Evolutionary conservation across 2,888 invertebrate species (phyloP), one percentile per base, ranked within the genome.

Genomic region (Microplitis manilae): DNA sequence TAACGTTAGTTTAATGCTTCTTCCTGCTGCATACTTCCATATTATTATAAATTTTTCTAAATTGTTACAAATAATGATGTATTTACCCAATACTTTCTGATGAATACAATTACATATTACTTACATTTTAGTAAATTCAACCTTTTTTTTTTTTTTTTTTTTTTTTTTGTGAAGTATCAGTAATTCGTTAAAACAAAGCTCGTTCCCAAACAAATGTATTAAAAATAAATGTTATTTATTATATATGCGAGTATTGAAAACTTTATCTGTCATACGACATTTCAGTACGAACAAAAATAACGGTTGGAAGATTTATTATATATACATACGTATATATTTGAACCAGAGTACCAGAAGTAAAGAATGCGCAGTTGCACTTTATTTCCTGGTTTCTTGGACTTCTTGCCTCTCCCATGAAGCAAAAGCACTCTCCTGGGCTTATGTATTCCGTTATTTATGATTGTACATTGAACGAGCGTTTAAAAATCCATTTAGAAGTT

Each of bases 371-470:
- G 59, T 77, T 73, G 68, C 68, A 77, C 68, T 77, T 73, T 68
- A 77, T 77, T 77, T 77, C 68, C 68, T 73, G 76, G 64, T 77
- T 73, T 77, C 72, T 62, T 20, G 59, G 17, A 69, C 41, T 50
- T 77, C n/a, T 68, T 68, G 61, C 30, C 67, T 41, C 30, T 38
- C 65, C 39, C 50, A 62, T 68, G 8, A 68, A 72, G 7, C 72
- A 73, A 65, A 73, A 65, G 50, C 50, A 73, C 73, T 72, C 72
- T 72, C 72, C n/a, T 39, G 40, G 41, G 15, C 15, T 30, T 71
- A 62, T 68, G 50, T 68, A 73, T 62, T 67, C 77, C 62, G 77
- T 77, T 77, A 77, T 73, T 73, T 73, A 77, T 77, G 73, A 73
- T 77, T 67, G 72, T 68, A 68, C 68, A 77, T 68, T 64, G 72